Base-by-base conservation (phyloP, 2,113 vertebrate genomes). In the Oryzias woworae region DNA sequence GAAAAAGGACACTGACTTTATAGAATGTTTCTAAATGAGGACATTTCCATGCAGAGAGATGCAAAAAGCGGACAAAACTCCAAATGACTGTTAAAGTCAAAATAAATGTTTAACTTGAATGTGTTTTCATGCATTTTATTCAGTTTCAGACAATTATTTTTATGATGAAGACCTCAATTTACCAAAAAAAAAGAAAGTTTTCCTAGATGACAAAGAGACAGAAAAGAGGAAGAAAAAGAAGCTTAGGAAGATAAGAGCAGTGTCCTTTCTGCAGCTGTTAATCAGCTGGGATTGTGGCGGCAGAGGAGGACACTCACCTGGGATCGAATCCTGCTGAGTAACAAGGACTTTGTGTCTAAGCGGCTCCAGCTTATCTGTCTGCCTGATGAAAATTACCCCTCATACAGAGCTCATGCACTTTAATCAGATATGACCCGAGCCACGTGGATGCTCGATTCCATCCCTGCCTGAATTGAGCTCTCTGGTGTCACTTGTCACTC, bases 341-440 rank as follows among this genome's bases (percentile, higher is more conserved):
- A 78, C 72, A 75, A 58, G 76, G 64, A 63, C 66, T 52, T 66
- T 7, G 10, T 59, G 58, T 73, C 79, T 59, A 54, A 62, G 69
- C 28, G 4, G 42, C 63, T 76, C 66, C 2, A 58, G 60, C 62
- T 79, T 78, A 75, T 78, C 77, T 78, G 69, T 49, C 74, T 46
- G 71, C 65, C 69, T 82, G 83, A 78, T 83, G 77, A 80, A 75
- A 87, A 88, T 85, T 71, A 78, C 76, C 77, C 71, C 48, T 66
- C 73, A 60, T 64, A 77, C 62, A 55, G 41, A 67, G 80, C 74
- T 78, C 70, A 48, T 51, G 57, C 69, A 71, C 60, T 79, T 78
- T 79, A 87, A 84, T 88, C 85, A 85, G 86, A 82, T 66, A 77
- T 78, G 80, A 84, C 73, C 81, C 56, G n/a, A 67, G 55, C 65